Evolutionary conservation across 2,888 invertebrate genomes (phyloP).

Genomic region (Apeira syringaria): DNA sequence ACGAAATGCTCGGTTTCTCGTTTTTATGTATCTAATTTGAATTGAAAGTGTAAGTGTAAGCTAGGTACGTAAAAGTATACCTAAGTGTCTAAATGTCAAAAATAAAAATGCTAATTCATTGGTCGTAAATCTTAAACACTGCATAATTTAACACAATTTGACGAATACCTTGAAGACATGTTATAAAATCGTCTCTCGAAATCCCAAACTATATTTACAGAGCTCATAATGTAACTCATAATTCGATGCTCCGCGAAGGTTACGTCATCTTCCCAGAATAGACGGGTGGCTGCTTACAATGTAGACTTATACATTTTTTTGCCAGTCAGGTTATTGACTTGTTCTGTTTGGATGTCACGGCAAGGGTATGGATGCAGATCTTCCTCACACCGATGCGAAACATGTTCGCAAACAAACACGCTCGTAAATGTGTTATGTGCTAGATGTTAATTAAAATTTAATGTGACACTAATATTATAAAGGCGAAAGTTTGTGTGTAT

Average conservation of each 20-base stretch:
- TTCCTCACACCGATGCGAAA: conserved; percentile 35
- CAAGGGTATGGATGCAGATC: conserved; percentile 61
- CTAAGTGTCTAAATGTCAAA: too few species aligned
- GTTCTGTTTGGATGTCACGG: conserved; percentile 70
- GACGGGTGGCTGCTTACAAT: conserved; percentile 63
- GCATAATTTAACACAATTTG: conserved; percentile 25
- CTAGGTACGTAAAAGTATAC: too few species aligned
- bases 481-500: too few species aligned
- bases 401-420: conserved; percentile 17
- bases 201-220: conserved; percentile 40
- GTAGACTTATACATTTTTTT: conserved; percentile 72
- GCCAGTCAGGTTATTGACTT: conserved; percentile 73
- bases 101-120: too few species aligned
- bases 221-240: conserved; percentile 47
- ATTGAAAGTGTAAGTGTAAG: too few species aligned
- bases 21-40: too few species aligned
- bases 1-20: too few species aligned
- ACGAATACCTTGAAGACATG: conserved; percentile 36
- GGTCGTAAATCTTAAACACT: neutral
- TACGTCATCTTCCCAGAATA: conserved; percentile 75
- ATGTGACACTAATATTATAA: too few species aligned
- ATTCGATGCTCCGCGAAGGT: conserved; percentile 47
- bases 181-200: conserved; percentile 32
- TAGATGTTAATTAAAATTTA: conserved; percentile 25
- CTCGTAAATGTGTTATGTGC: conserved; percentile 29